Evolutionary conservation across 2,113 vertebrate species (phyloP), one percentile per base, ranked within the genome.

Genomic region (Scatophagus argus): DNA sequence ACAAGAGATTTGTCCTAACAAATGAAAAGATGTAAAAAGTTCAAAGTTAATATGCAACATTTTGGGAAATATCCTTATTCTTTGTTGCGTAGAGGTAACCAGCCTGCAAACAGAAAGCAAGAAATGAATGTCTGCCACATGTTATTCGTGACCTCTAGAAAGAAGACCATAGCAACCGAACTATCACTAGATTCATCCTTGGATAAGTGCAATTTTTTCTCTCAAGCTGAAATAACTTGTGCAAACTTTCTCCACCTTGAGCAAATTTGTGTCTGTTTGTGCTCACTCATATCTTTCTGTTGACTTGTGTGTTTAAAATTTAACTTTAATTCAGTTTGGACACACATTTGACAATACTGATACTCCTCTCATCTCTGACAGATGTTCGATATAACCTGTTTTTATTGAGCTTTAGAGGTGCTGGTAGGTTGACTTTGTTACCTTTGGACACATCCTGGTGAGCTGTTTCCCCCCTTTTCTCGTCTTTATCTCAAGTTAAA

Each of bases 81-180:
- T 27, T 54, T 54, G 5, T 41, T 54, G 14, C 29, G 4, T n/a
- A 17, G 25, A 36, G 44, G 31, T 34, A 21, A 56, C 0, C 1
- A 21, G 4, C 25, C 10, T 58, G 0, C n/a, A 13, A 19, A 31
- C 27, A 47, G 61, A 46, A n/a, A 64, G 29, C 1, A n/a, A n/a
- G 0, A 31, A 8, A 6, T 1, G 1, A 16, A 65, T 14, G 2
- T 59, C 38, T 3, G 12, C 3, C n/a, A 16, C 0, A 0, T 8
- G 5, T 10, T 36, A 58, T n/a, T 5, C 1, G 3, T 3, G 2
- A 19, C 5, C 39, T 3, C 4, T 31, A 14, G 60, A 29, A 14
- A 1, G 38, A 8, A 39, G 38, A 39, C n/a, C n/a, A n/a, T n/a
- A n/a, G 8, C 38, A 39, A 39, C 10, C 10, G 12, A 39, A 39